A percentile compares a stretch with the other conserved stretches of the same genome.
Evolutionary conservation across 2,888 invertebrate genomes (phyloP).

Genomic region (Blastobasis adustella): DNA sequence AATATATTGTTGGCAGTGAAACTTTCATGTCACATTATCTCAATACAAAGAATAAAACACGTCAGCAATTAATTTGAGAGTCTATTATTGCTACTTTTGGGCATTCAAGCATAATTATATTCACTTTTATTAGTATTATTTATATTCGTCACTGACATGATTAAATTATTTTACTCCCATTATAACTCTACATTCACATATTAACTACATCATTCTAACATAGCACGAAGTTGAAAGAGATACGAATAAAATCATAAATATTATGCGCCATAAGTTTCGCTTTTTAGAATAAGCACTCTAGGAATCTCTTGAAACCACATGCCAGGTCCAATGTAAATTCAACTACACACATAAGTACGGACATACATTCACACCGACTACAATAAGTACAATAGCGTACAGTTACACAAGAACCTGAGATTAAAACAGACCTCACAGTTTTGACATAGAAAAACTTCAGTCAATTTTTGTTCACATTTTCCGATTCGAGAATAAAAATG

Average conservation of each 20-base stretch:
- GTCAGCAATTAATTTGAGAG: too few relatives aligned
- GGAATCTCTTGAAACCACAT: not conserved
- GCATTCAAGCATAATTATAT: too few relatives aligned
- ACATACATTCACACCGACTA: conserved; percentile 41
- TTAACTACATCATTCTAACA: conserved; percentile 9
- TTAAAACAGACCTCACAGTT: conserved; percentile 37
- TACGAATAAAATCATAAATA: conserved; percentile 7
- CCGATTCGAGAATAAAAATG: conserved; percentile 6
- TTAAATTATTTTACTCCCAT: not conserved
- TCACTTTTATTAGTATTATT: too few relatives aligned
- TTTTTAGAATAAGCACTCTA: not conserved
- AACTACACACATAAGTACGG: conserved; percentile 35
- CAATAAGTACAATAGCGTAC: conserved; percentile 62
- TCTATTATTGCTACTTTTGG: too few relatives aligned
- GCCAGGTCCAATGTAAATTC: not conserved
- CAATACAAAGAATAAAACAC: too few relatives aligned
- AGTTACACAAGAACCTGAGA: conserved; percentile 35
- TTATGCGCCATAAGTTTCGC: not conserved
- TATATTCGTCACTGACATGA: too few relatives aligned
- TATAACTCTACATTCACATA: not conserved
- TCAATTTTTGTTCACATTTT: not conserved
- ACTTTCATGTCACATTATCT: not conserved
- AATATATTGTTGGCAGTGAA: conserved; percentile 20
- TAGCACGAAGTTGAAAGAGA: not conserved
- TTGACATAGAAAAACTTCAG: conserved; percentile 4